Evolutionary conservation across 1,140 invertebrate species (phyloP).

Genomic region (Zaprionus inermis): DNA sequence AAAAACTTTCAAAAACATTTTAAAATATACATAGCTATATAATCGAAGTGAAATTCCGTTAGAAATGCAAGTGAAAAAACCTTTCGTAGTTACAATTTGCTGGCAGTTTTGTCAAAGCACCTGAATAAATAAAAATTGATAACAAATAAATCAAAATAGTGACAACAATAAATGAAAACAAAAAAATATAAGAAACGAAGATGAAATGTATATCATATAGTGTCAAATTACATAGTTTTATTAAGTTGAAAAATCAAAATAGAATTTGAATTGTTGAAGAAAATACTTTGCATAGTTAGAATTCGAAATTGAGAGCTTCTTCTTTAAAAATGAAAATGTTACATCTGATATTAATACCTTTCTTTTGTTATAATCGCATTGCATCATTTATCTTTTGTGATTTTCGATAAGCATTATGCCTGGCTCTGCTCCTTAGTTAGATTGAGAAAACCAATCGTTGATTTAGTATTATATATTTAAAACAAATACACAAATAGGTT

Average conservation of each 20-base stretch:
- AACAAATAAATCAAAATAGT: conserved; percentile 26
- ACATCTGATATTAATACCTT: background rate
- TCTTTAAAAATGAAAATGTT: background rate
- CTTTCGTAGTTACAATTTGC: conserved; percentile 20
- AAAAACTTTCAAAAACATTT: background rate
- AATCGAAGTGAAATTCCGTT: background rate
- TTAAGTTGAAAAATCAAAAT: conserved; percentile 30
- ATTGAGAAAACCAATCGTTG: background rate
- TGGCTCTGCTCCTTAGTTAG: background rate
- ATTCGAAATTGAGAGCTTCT: conserved; percentile 14
- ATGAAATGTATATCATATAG: conserved; percentile 31
- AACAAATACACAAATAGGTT: conserved; percentile 2
- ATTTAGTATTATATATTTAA: background rate
- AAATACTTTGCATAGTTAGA: conserved; percentile 35
- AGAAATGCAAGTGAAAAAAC: conserved; percentile 1
- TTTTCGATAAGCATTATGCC: conserved; percentile 10
- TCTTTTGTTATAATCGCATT: background rate
- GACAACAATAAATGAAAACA: conserved; percentile 21
- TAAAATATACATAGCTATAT: background rate
- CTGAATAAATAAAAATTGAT: background rate
- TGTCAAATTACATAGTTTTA: conserved; percentile 22
- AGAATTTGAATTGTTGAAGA: conserved; percentile 17
- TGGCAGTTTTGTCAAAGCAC: conserved; percentile 33
- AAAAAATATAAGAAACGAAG: conserved; percentile 1
- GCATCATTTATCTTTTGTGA: conserved; percentile 19